Base-by-base conservation (phyloP, 2,888 invertebrate genomes). In the Cryptocephalus primarius region DNA sequence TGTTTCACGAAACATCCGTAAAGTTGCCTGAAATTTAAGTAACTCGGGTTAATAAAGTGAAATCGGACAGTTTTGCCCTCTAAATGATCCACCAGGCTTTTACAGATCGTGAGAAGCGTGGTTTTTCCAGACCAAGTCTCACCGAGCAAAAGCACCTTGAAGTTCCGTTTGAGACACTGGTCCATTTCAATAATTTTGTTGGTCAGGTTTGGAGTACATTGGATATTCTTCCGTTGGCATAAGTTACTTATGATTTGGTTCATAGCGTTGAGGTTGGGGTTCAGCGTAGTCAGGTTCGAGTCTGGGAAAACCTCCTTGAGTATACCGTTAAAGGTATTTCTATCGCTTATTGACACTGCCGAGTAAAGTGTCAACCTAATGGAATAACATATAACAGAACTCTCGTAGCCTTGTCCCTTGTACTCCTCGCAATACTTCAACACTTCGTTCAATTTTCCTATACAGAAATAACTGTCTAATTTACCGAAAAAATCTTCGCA, bases 1-100 rank as follows among this genome's bases (percentile, higher is more conserved):
- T 90, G 89, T 55, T 83, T 82, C 71, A 91, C 88, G 64, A 88
- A 88, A 50, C 83, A 83, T 1, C 93, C 93, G 63, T 88, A 92
- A 12, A 94, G 69, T 64, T 89, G 88, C 9, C 85, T 85, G 78
- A 89, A 83, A 8, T 88, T 87, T 40, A 93, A 82, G 1, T 90
- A 79, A 71, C 90, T 92, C 2, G 93, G 92, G 72, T 91, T 92
- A 41, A 94, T 77, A 9, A 49, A 45, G 45, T 54, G 47, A 39
- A 46, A 44, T 8, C 12, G 9, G 10, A 58, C 33, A 32, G 43
- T 12, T 10, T 11, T 22, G 9, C 47, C 33, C 4, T 55, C 40
- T 8, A 46, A 9, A 11, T 39, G 12, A 34, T 52, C 33, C 36
- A 54, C 75, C 74, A 87, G 83, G 60, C 80, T 80, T 67, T 82